Conservation (phyloP, 2,113 vertebrate genomes). For the Ictalurus furcatus region DNA sequence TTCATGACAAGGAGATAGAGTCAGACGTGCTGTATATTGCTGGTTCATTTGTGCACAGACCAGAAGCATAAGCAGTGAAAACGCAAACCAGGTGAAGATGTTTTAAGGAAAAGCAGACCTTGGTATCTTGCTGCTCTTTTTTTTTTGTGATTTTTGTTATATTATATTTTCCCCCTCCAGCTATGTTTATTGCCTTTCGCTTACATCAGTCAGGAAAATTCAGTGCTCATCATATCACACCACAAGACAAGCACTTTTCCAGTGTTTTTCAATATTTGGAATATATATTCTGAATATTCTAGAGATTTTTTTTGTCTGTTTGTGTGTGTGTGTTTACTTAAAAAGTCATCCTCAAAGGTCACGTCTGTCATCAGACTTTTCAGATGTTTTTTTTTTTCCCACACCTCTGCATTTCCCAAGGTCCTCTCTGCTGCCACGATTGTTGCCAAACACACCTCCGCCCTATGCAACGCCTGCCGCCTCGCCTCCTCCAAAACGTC, state of each 20-base stretch:
- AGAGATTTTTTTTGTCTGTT: neutral
- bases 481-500: conserved; percentile 89
- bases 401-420: conserved; percentile 63
- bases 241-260: neutral
- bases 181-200: neutral
- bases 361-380: neutral
- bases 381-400: neutral
- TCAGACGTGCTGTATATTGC: neutral
- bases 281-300: neutral
- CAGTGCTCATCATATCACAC: neutral
- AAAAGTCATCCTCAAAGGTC: neutral
- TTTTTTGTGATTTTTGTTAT: neutral
- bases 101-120: neutral
- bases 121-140: neutral
- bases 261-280: neutral
- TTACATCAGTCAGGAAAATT: neutral
- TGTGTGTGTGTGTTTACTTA: neutral
- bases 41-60: neutral
- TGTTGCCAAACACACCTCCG: conserved; percentile 96
- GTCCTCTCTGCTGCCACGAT: conserved; percentile 97
- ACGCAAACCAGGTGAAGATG: neutral
- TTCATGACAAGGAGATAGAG: neutral
- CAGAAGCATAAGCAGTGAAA: neutral
- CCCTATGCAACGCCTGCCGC: conserved; percentile 94
- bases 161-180: neutral